Base-by-base conservation (phyloP, 1,140 invertebrate species). In the Batillaria attramentaria region DNA sequence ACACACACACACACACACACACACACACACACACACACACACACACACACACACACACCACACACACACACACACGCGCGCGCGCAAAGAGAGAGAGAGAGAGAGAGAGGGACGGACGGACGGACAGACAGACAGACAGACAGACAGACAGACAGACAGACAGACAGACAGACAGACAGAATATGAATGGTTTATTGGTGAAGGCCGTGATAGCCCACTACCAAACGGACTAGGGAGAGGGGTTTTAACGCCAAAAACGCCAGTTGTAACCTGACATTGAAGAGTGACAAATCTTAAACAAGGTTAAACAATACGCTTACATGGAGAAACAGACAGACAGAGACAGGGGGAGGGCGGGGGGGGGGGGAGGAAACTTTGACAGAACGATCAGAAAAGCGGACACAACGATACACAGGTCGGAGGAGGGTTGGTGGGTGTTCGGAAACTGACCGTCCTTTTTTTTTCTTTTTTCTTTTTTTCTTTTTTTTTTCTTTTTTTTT, bases 41-140 rank as follows among this genome's bases (percentile, higher is more conserved):
- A 60, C 57, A 60, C 57, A 60, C 57, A 60, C 57, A 60, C 57
- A 60, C 57, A 60, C 6, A 6, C 66, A 69, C 39, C 66, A 69
- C 16, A 18, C 37, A 41, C 66, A 69, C 18, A 69, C 35, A 18
- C 18, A 18, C 66, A 31, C 39, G 33, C 39, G 33, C 66, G 33
- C 66, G 28, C 66, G 33, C 66, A 31, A 37, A 31, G 31, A 31
- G 16, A 69, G 6, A 69, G 31, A 60, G 24, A 60, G 24, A 60
- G 24, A 60, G 13, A 69, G 5, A 41, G 39, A 69, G 10, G 13
- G 66, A 28, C 37, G 31, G 57, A 60, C 6, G 4, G 24, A n/a
- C 6, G 6, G 57, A 10, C 6, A 60, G 24, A 60, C 57, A 10
- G 4, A 60, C 6, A n/a, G 4, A 60, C 57, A n/a, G 4, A 60